phyloP scores from a whole-genome alignment of 2,888 invertebrate genomes.

The Meta bourneti region DNA sequence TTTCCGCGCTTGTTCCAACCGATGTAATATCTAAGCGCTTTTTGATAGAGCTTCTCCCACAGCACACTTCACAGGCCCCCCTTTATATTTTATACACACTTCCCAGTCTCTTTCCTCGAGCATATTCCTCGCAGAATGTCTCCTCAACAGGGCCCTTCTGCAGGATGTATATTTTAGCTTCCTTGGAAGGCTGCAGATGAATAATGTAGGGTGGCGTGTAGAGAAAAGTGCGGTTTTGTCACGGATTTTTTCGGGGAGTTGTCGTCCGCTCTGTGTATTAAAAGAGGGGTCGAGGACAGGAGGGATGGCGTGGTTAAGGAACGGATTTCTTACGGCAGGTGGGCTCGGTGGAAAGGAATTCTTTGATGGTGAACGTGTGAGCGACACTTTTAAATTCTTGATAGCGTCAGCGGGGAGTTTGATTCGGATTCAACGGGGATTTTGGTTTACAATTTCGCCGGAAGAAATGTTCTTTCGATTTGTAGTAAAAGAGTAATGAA shows the following conservation, averaged over 20 bases:
- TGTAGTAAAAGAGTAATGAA: neutral
- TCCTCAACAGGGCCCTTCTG: neutral
- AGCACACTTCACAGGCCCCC: neutral
- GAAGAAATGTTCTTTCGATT: neutral
- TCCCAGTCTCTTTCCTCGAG: neutral
- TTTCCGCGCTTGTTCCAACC: neutral
- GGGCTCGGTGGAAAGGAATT: neutral
- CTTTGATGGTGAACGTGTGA: neutral
- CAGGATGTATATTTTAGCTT: constrained; percentile 19
- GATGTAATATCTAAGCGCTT: constrained; percentile 34
- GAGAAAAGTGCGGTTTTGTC: constrained; percentile 27
- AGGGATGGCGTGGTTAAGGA: neutral
- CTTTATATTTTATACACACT: neutral
- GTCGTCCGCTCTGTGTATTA: neutral
- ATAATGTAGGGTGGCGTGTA: constrained; percentile 10
- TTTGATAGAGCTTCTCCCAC: constrained; percentile 15
- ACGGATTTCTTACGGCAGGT: neutral
- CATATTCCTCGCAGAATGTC: neutral
- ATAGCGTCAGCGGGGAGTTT: neutral
- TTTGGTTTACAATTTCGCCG: neutral
- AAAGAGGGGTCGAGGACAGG: neutral
- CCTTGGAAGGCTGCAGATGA: neutral
- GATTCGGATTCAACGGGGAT: constrained; percentile 6
- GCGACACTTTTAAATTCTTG: neutral
- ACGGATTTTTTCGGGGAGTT: neutral